Evolutionary conservation across 2,888 invertebrate genomes (phyloP), one percentile per base, ranked within the genome.

Genomic region (Epiperipatus broadwayi): DNA sequence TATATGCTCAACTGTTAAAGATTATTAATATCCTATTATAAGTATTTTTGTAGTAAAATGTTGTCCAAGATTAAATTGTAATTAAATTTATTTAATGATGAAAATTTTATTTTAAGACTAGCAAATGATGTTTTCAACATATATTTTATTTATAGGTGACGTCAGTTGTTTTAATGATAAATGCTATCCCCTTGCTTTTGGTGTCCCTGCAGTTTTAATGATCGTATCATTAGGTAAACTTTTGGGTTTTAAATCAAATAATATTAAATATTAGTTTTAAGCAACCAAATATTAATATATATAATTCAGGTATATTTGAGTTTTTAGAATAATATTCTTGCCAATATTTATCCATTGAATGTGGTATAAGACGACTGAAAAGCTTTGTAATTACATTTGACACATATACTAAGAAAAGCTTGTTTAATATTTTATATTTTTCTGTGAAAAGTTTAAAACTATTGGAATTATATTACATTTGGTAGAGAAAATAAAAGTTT

Each of bases 191-290:
- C 57, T 78, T 45, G 87, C 89, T 0, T 93, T 91, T 56, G 80
- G 84, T 1, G 72, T 91, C 3, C 89, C 91, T 0, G 81, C 84
- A 1, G 50, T 75, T 35, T 66, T 89, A 1, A 89, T 91, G 87
- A 54, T 81, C 15, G 42, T 75, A 4, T 77, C 89, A 1, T 68
- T 84, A 42, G 56, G 80, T 81, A 65, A 70, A 46, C 34, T 12
- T 31, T 7, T 12, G 5, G 7, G 14, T 8, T 25, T 14, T 25
- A n/a, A 21, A 10, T 10, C 20, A 16, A 14, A 14, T 18, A 27
- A 10, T 5, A 15, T n/a, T 16, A 34, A 10, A 8, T 7, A n/a
- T 4, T 28, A 4, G 14, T 10, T 19, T 30, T 35, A 7, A 4
- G 36, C 12, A 32, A 20, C 25, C 12, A 30, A 31, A 35, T 25